Base-by-base conservation (phyloP, 2,888 invertebrate genomes). In the Ashinkailepas kermadecensis region DNA sequence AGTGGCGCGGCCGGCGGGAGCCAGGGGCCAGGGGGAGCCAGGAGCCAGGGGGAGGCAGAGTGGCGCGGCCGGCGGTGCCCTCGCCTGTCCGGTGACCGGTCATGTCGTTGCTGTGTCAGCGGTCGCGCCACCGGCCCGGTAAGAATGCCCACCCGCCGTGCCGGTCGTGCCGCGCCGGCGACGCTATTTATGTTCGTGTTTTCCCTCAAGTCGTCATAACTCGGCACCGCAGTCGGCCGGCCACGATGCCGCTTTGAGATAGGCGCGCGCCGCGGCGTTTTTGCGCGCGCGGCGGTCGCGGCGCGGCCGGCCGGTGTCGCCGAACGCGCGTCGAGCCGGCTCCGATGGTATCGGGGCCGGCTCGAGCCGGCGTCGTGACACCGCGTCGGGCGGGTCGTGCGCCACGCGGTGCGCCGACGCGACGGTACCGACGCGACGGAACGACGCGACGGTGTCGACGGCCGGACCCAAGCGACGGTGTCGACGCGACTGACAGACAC, bases 191-290 rank as follows among this genome's bases (percentile, higher is more conserved):
- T 56, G 54, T 21, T 18, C 54, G 21, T 74, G 74, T 74, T 74
- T 74, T 74, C 74, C 56, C 74, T 74, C 39, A 74, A 74, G 56
- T 74, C 74, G 74, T 74, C 74, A 74, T 74, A 56, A 74, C 74
- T 56, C 74, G 54, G 21, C 74, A 23, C 74, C 56, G 23, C 21
- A 25, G 56, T 74, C n/a, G 54, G 21, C 56, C 74, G 74, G 15
- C 74, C 54, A 56, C 54, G 74, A 74, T 74, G 74, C 56, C 74
- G 11, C 56, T 56, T 74, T 74, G 74, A 74, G 74, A 74, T 74
- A 74, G 56, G 21, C 59, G 67, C 25, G 67, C 15, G 70, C 39
- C 11, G 12, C 70, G 39, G 54, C 74, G 74, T 74, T 74, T 74
- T 74, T 74, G 74, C 74, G 74, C 74, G 56, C 21, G 74, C 56